phyloP scores from a whole-genome alignment of 2,888 invertebrate genomes.

The Nebria salina region DNA sequence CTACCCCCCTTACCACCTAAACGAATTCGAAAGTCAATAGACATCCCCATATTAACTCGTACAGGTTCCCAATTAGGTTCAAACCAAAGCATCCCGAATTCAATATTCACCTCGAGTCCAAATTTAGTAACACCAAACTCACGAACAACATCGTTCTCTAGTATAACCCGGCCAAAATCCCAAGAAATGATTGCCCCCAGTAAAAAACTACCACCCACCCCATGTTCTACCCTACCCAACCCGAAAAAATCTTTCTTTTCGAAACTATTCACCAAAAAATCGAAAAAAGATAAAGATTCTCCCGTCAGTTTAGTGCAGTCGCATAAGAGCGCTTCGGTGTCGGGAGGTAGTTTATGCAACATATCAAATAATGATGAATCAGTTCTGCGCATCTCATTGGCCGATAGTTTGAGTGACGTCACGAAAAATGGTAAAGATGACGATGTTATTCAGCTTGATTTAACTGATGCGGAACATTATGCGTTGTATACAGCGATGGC shows the following conservation, averaged over 20 bases:
- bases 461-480: slow-evolving; percentile 89
- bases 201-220: slow-evolving; percentile 67
- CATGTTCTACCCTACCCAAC: slow-evolving; percentile 63
- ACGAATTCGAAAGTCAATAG: slow-evolving; percentile 70
- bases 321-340: slow-evolving; percentile 26
- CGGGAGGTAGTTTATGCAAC: slow-evolving; percentile 40
- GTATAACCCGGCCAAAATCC: slow-evolving; percentile 54
- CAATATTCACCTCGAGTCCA: slow-evolving; percentile 52
- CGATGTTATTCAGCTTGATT: slow-evolving; percentile 67
- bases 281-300: slow-evolving; percentile 64
- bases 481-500: slow-evolving; percentile 87
- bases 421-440: slow-evolving; percentile 53
- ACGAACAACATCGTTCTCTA: slow-evolving; percentile 57
- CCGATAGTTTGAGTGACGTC: slow-evolving; percentile 26
- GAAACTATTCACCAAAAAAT: slow-evolving; percentile 70
- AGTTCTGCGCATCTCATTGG: slow-evolving; percentile 38
- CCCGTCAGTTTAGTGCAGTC: slow-evolving; percentile 41
- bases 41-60: slow-evolving; percentile 58
- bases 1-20: slow-evolving; percentile 86
- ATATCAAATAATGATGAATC: slow-evolving; percentile 46
- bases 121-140: slow-evolving; percentile 52
- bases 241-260: slow-evolving; percentile 73
- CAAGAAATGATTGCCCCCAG: slow-evolving; percentile 63
- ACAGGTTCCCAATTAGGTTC: slow-evolving; percentile 48
- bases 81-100: slow-evolving; percentile 50